Conservation (phyloP, 2,113 vertebrate species). For the Nyctereutes procyonoides region DNA sequence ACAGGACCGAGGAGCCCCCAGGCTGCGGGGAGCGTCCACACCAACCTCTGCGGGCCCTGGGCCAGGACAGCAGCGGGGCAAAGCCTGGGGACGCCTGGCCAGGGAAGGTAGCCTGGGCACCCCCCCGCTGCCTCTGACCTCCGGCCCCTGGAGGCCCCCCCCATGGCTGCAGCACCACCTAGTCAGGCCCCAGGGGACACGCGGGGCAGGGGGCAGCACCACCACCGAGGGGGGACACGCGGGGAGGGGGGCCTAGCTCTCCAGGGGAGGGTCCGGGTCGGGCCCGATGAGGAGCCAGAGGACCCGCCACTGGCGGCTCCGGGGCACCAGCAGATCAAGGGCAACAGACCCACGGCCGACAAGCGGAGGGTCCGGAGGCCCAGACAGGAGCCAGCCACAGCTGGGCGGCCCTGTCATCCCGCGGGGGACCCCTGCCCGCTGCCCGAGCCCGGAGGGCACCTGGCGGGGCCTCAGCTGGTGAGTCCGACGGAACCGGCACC, state of each 20-base stretch:
- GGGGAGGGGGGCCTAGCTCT: background rate
- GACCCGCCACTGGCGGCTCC: too few species aligned
- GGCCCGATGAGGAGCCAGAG: fast-evolving
- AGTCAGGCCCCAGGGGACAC: background rate
- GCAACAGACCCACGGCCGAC: background rate
- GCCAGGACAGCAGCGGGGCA: too few species aligned
- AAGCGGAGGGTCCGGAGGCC: too few species aligned
- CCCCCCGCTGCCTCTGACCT: background rate
- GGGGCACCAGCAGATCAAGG: background rate
- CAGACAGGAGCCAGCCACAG: too few species aligned
- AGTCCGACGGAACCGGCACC: too few species aligned
- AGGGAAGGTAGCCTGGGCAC: background rate
- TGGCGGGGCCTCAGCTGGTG: too few species aligned
- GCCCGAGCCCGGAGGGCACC: too few species aligned
- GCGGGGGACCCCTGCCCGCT: too few species aligned
- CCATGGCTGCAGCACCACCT: background rate
- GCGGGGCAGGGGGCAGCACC: background rate
- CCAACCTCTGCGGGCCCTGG: background rate
- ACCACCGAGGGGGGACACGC: background rate
- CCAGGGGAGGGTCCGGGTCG: background rate
- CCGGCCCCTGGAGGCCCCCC: too few species aligned
- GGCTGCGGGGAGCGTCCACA: fast-evolving
- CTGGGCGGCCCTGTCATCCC: too few species aligned
- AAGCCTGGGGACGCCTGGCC: background rate
- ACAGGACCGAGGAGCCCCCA: fast-evolving